phyloP scores from a whole-genome alignment of 2,888 invertebrate species.

The Ochropleura leucogaster region DNA sequence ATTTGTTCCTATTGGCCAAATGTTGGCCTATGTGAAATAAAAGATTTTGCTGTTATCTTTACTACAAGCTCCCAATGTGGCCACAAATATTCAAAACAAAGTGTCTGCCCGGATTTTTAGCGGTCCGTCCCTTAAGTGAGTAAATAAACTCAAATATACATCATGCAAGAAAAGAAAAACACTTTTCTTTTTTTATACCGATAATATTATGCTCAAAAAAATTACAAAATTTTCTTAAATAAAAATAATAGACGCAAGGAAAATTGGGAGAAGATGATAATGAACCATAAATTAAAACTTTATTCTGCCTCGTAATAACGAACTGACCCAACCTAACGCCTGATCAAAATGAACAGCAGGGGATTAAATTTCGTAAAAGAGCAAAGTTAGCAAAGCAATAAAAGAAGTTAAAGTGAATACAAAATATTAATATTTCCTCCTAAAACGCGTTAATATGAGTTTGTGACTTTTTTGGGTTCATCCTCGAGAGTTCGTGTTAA shows the following conservation, averaged over 20 bases:
- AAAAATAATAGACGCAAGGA: slow-evolving; percentile 23
- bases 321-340: slow-evolving; percentile 34
- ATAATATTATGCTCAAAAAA: neutral
- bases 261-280: slow-evolving; percentile 21
- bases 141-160: neutral
- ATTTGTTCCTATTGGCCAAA: too few species aligned
- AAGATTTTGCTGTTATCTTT: slow-evolving; percentile 21
- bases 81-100: slow-evolving; percentile 30
- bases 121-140: neutral
- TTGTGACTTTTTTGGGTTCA: slow-evolving; percentile 63
- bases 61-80: slow-evolving; percentile 10
- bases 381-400: slow-evolving; percentile 70
- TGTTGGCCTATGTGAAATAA: too few species aligned
- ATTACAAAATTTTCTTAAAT: neutral
- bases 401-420: slow-evolving; percentile 65
- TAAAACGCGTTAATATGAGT: slow-evolving; percentile 67
- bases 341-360: slow-evolving; percentile 63
- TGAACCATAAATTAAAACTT: slow-evolving; percentile 58
- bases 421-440: slow-evolving; percentile 68
- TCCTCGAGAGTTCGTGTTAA: slow-evolving; percentile 36
- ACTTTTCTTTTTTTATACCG: neutral
- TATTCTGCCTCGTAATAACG: slow-evolving; percentile 33
- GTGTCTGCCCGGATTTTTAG: neutral
- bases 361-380: slow-evolving; percentile 56
- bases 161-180: neutral